A percentile compares a stretch with the other conserved stretches of the same genome.
These are phyloP conservation scores for Chionis minor DNA, from an alignment of 2,113 vertebrate species.

Conservation along the genomic window DNA sequence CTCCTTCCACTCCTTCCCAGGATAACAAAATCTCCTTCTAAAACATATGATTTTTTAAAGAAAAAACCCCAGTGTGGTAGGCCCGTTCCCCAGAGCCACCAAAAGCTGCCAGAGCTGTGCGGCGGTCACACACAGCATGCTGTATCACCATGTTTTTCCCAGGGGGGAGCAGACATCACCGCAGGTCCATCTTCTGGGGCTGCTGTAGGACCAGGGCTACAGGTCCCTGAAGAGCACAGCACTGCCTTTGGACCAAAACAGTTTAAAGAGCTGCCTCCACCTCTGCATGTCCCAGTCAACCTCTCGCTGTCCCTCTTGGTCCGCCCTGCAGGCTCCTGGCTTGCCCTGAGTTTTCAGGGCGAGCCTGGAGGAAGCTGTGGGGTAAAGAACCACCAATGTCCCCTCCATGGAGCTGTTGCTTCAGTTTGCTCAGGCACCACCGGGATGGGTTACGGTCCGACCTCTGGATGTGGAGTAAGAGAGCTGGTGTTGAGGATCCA, in stretches of 20 bases:
- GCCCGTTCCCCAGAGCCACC: background rate
- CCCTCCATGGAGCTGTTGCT: background rate
- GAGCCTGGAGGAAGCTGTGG: background rate
- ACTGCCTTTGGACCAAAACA: background rate
- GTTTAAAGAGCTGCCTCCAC: background rate
- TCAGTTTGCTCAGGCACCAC: background rate
- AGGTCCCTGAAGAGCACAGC: background rate
- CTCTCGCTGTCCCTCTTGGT: background rate
- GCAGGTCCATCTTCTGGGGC: background rate
- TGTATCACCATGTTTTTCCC: fast-evolving
- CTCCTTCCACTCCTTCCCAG: background rate
- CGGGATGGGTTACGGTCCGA: background rate
- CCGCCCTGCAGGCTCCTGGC: background rate
- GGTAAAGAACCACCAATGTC: background rate
- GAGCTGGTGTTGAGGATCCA: background rate
- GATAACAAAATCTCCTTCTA: background rate
- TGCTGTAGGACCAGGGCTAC: background rate
- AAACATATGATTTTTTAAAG: background rate
- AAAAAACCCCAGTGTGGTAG: fast-evolving
- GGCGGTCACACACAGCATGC: background rate
- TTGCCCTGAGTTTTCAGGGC: background rate
- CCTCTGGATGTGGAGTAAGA: background rate
- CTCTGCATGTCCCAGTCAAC: background rate
- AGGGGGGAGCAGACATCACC: background rate
- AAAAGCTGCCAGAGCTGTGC: background rate